phyloP scores from a whole-genome alignment of 2,797 vertebrate genomes.

The Cossypha niveicapilla region DNA sequence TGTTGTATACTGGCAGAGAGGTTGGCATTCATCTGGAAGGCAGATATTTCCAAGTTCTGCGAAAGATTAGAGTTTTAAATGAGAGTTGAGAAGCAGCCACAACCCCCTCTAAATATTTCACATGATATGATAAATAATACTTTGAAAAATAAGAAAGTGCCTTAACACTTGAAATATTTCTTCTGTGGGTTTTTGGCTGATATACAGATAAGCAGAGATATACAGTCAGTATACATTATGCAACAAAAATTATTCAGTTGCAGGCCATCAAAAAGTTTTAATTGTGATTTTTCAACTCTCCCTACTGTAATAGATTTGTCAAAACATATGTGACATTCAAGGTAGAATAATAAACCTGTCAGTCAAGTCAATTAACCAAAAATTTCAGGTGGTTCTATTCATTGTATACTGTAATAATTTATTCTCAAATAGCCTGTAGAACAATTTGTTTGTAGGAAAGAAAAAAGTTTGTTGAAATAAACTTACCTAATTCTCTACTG shows the following conservation, averaged over 20 bases:
- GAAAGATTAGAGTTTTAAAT: slow-evolving; percentile 41
- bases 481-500: slow-evolving; percentile 64
- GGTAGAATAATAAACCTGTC: neutral
- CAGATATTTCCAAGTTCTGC: slow-evolving; percentile 34
- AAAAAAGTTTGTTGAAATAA: neutral
- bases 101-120: neutral
- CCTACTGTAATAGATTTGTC: neutral
- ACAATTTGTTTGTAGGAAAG: neutral
- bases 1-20: slow-evolving; percentile 15
- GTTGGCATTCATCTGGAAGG: neutral
- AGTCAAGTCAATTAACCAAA: neutral
- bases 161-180: neutral
- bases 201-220: neutral
- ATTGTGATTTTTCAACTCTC: neutral
- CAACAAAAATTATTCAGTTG: neutral
- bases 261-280: neutral
- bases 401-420: neutral
- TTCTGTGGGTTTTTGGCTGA: neutral
- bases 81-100: neutral
- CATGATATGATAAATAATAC: neutral
- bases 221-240: neutral
- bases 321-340: neutral
- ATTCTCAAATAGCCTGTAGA: neutral
- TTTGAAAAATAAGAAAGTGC: neutral
- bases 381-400: neutral